A percentile compares a stretch with the other conserved stretches of the same genome.
phyloP scores from a whole-genome alignment of 2,113 vertebrate genomes.

The Microtus richardsoni region DNA sequence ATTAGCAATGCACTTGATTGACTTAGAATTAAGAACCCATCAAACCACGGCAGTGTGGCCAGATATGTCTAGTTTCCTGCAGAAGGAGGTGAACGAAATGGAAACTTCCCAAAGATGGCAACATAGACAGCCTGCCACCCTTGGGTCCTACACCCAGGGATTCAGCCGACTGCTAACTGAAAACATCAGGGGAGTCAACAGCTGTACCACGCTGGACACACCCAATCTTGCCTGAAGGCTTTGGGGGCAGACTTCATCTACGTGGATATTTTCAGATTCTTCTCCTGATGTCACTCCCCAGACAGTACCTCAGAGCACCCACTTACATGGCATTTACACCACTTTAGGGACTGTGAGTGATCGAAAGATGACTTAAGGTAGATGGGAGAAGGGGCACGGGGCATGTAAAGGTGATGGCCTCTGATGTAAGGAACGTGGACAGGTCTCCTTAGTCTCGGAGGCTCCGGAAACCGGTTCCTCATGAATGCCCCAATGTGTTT shows the following conservation, averaged over 20 bases:
- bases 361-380: not conserved
- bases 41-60: not conserved
- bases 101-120: not conserved
- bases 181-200: not conserved
- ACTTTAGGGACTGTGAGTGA: not conserved
- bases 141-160: not conserved
- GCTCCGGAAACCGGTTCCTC: not conserved
- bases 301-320: too few relatives aligned
- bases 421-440: not conserved
- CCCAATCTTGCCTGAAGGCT: not conserved
- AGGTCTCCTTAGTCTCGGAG: not conserved
- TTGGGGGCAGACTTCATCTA: not conserved
- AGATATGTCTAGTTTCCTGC: not conserved
- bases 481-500: not conserved
- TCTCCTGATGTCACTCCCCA: not conserved
- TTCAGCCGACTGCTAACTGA: not conserved
- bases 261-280: not conserved
- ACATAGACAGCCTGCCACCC: not conserved
- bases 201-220: not conserved
- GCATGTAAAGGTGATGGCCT: not conserved
- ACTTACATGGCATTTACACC: not conserved
- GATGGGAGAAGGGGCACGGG: not conserved
- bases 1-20: not conserved
- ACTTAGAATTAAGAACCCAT: not conserved
- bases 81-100: not conserved